A percentile compares a stretch with the other conserved stretches of the same genome.
Evolutionary conservation across 2,888 invertebrate genomes (phyloP).

Genomic region (Iselma pallidipennis): DNA sequence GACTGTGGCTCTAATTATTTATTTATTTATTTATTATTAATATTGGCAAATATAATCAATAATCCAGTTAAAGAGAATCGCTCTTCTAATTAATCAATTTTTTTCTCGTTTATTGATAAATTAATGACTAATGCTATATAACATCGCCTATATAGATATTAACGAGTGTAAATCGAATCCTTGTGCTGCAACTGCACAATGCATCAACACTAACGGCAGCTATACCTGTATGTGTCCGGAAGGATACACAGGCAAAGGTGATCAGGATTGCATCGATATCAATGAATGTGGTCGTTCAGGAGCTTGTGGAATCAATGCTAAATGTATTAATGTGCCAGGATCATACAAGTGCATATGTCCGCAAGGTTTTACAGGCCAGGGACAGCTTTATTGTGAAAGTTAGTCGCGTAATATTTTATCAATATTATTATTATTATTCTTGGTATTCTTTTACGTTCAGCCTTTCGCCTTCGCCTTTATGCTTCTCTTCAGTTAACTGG

Average conservation of each 20-base stretch:
- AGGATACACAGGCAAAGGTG: conserved; percentile 67
- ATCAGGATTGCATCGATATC: conserved; percentile 70
- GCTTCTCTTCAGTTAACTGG: conserved; percentile 2
- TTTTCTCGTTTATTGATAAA: conserved; percentile 5
- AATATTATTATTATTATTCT: neutral
- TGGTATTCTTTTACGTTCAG: neutral
- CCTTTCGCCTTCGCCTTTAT: conserved; percentile 18
- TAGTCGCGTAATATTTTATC: conserved; percentile 53
- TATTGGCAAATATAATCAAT: conserved; percentile 11
- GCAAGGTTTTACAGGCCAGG: conserved; percentile 75
- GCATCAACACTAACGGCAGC: conserved; percentile 76
- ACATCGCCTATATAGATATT: conserved; percentile 65
- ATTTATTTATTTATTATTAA: no score
- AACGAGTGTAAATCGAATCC: conserved; percentile 72
- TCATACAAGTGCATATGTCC: conserved; percentile 78
- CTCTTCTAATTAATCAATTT: conserved; percentile 14
- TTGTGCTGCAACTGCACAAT: conserved; percentile 72
- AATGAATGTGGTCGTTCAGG: conserved; percentile 72
- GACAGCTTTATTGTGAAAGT: conserved; percentile 78
- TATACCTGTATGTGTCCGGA: conserved; percentile 73
- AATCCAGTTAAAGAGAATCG: conserved; percentile 24
- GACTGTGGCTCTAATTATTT: no score
- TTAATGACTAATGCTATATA: conserved; percentile 24
- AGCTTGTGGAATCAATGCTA: conserved; percentile 75
- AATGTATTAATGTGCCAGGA: conserved; percentile 81